Base-by-base conservation (phyloP, 1,140 invertebrate genomes). In the Coenobita brevimanus region DNA sequence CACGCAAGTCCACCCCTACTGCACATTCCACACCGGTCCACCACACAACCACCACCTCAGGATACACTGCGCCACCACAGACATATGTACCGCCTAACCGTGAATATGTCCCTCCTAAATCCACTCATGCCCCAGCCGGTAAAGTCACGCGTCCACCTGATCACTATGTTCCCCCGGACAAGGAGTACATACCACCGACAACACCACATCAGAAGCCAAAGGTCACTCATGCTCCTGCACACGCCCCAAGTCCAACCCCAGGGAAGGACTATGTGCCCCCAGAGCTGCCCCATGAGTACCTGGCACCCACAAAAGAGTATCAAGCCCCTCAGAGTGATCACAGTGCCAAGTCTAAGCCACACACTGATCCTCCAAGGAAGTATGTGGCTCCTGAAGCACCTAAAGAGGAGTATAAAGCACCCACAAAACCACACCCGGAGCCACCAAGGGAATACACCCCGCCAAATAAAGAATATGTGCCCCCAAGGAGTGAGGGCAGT, bases 231-330 rank as follows among this genome's bases (percentile, higher is more conserved):
- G 54, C 69, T n/a, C 67, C 64, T 13, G 27, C 82, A 17, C 13
- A 36, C n/a, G 17, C 64, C 50, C 1, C 24, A 88, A 67, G 21
- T 71, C 15, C 71, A 62, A 2, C 57, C 89, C 84, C 78, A 15
- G 71, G 27, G 13, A 87, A 89, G 41, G 57, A 71, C 33, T 78
- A 80, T 62, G 33, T 50, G 24, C 46, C 76, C 2, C 76, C 78
- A 54, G 41, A 82, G 15, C 6, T 50, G 17, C 46, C 46, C 46
- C 46, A 50, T 17, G 46, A 6, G 6, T 6, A 50, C 17, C 46
- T 17, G 6, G 6, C 46, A 50, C 6, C 6, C 17, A 50, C 6
- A 50, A 8, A 50, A 8, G 46, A 8, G 8, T 27, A 15, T 41
- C 24, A 43, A 33, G 38, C 67, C 15, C 57, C 36, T 15, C 6